Conservation (phyloP, 2,888 invertebrate genomes). For the Athalia rosae region DNA sequence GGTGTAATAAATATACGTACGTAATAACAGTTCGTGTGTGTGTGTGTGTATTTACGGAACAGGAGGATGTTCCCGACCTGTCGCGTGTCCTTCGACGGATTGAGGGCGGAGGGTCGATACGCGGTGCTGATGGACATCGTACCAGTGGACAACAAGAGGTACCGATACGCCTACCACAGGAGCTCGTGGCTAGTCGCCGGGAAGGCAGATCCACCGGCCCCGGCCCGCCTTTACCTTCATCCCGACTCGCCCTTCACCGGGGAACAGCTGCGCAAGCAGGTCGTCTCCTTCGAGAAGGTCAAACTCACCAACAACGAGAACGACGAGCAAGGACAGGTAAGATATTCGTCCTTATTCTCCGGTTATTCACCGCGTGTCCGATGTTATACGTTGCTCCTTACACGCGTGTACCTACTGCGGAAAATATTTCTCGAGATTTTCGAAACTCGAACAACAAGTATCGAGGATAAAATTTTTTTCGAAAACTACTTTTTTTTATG, state of each 20-base stretch:
- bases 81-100: conserved; percentile 83
- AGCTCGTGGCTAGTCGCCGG: conserved; percentile 90
- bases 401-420: no score
- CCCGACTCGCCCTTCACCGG: conserved; percentile 89
- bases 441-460: no score
- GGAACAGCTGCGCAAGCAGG: conserved; percentile 85
- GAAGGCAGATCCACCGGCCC: conserved; percentile 86
- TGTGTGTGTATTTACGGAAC: conserved; percentile 52
- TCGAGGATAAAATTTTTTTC: no score
- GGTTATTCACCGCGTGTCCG: neutral
- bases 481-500: no score
- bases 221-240: conserved; percentile 84
- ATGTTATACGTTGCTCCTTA: neutral
- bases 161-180: conserved; percentile 88
- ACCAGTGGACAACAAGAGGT: conserved; percentile 86
- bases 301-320: conserved; percentile 90
- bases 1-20: no score
- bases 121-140: conserved; percentile 87
- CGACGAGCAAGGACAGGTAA: conserved; percentile 85
- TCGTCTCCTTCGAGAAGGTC: conserved; percentile 89
- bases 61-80: conserved; percentile 91
- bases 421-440: no score
- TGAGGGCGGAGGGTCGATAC: conserved; percentile 81
- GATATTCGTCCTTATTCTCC: conserved; percentile 43
- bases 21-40: neutral